Conservation (phyloP, 2,797 vertebrate species). For the Pristis pectinata region DNA sequence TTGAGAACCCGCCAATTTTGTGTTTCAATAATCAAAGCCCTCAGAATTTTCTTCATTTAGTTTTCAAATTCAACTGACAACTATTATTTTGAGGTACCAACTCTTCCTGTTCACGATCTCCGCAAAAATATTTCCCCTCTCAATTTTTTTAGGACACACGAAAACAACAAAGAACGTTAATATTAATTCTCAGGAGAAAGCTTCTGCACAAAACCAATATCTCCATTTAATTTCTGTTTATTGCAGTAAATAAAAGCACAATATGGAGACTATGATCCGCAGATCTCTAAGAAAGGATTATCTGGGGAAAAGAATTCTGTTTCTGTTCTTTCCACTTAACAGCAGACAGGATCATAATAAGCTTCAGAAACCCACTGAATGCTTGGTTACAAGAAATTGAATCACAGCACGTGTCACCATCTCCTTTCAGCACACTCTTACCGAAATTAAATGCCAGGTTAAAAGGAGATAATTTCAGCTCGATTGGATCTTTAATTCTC, state of each 20-base stretch:
- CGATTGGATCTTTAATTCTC: background rate
- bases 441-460: conserved; percentile 9
- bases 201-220: background rate
- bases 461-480: background rate
- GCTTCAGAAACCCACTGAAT: conserved; percentile 7
- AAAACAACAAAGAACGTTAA: too few relatives aligned
- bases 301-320: background rate
- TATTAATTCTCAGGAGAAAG: background rate
- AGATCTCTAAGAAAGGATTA: background rate
- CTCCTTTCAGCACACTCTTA: background rate
- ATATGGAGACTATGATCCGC: background rate
- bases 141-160: background rate
- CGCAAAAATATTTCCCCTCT: background rate
- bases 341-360: background rate
- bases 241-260: conserved; percentile 3
- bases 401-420: background rate
- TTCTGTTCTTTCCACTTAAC: background rate
- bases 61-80: background rate
- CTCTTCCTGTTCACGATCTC: background rate
- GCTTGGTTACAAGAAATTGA: conserved; percentile 3
- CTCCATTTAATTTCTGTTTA: background rate
- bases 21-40: background rate
- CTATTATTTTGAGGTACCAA: background rate
- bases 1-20: background rate
- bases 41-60: background rate